These are phyloP conservation scores for Podarcis raffonei DNA, from an alignment of 2,113 vertebrate species.

Conservation along the genomic window DNA sequence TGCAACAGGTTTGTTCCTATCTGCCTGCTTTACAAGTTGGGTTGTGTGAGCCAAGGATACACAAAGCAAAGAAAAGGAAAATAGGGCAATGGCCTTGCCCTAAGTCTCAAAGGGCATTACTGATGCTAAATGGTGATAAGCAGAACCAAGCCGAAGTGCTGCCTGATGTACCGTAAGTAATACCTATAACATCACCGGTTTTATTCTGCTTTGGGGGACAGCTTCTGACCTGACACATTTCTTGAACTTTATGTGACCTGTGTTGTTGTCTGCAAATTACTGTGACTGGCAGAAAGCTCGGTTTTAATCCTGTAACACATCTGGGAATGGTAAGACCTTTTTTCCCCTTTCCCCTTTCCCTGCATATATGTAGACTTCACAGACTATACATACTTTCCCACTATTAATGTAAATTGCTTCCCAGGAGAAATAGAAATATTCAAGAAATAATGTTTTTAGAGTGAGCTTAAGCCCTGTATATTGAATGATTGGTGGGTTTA, in stretches of 20 bases:
- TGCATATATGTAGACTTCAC: neutral
- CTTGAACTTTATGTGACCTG: slow-evolving; percentile 73
- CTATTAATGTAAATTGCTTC: slow-evolving; percentile 32
- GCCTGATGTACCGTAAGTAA: slow-evolving; percentile 84
- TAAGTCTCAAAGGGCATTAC: slow-evolving; percentile 74
- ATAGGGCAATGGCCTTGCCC: slow-evolving; percentile 66
- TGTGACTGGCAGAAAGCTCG: slow-evolving; percentile 62
- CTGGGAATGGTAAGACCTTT: slow-evolving; percentile 27
- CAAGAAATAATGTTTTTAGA: slow-evolving; percentile 35
- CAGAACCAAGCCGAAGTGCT: slow-evolving; percentile 74
- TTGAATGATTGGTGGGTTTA: slow-evolving; percentile 28
- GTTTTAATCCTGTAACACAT: slow-evolving; percentile 56
- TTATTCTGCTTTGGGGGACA: slow-evolving; percentile 70
- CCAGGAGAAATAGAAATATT: slow-evolving; percentile 39
- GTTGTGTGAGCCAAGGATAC: slow-evolving; percentile 53
- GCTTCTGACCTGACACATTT: slow-evolving; percentile 71
- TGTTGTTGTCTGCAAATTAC: slow-evolving; percentile 68
- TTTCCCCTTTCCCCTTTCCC: slow-evolving; percentile 37
- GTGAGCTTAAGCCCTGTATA: slow-evolving; percentile 24
- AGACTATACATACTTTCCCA: slow-evolving; percentile 31
- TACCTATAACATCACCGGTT: slow-evolving; percentile 67
- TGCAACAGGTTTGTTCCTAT: slow-evolving; percentile 88
- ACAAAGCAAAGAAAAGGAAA: slow-evolving; percentile 52
- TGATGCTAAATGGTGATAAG: slow-evolving; percentile 77
- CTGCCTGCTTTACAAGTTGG: slow-evolving; percentile 80